Percentiles rank a stretch among this genome's conserved stretches.
These are phyloP conservation scores for Geopemphigus sp. DNA, from an alignment of 1,140 invertebrate genomes.

Conservation along the genomic window DNA sequence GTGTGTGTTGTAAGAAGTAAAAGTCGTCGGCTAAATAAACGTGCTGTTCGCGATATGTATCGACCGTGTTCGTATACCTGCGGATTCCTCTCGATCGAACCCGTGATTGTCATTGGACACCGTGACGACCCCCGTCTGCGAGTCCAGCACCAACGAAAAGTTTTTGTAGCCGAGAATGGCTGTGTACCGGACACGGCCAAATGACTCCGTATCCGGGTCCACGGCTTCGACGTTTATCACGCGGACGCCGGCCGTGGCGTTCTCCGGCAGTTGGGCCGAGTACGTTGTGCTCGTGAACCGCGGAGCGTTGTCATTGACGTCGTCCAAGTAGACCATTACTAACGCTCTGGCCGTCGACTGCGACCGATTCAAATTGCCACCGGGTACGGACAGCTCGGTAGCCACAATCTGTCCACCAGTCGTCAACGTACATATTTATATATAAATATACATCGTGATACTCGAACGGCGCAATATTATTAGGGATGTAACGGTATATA, in stretches of 20 bases:
- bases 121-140: constrained; percentile 74
- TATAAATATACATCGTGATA: too few relatives aligned
- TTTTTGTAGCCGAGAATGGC: constrained; percentile 71
- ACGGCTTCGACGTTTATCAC: constrained; percentile 66
- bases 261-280: constrained; percentile 72
- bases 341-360: constrained; percentile 63
- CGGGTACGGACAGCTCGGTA: constrained; percentile 51
- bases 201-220: constrained; percentile 59
- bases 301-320: constrained; percentile 88
- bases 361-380: constrained; percentile 56
- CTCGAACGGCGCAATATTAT: too few relatives aligned
- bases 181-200: constrained; percentile 60
- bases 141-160: constrained; percentile 73
- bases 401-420: constrained; percentile 55
- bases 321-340: constrained; percentile 76
- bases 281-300: constrained; percentile 73
- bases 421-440: too few relatives aligned
- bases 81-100: constrained; percentile 79
- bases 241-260: constrained; percentile 71
- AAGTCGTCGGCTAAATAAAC: too few relatives aligned
- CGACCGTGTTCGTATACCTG: constrained; percentile 55
- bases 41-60: too few relatives aligned
- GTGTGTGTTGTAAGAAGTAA: too few relatives aligned
- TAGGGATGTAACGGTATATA: too few relatives aligned
- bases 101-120: constrained; percentile 70